These are phyloP conservation scores for Solea solea DNA, from an alignment of 2,113 vertebrate species.

Conservation along the genomic window DNA sequence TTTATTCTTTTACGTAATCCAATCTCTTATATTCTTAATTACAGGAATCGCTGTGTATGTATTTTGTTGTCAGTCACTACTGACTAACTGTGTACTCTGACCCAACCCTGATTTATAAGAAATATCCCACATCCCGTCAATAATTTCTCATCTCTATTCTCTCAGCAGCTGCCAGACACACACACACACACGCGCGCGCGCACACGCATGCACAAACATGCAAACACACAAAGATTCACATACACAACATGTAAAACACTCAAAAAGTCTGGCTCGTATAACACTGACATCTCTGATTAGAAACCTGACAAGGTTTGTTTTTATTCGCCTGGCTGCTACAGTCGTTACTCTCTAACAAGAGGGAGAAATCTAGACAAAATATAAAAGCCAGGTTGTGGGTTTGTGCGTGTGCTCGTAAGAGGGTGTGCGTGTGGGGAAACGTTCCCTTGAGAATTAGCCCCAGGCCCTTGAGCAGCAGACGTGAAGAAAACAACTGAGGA, in stretches of 20 bases:
- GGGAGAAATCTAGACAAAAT: conserved; percentile 62
- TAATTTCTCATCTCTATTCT: conserved; percentile 10
- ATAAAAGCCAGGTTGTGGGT: conserved; percentile 50
- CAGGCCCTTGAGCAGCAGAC: conserved; percentile 48
- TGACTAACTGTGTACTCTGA: not conserved
- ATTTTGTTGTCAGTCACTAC: not conserved
- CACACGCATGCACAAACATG: not conserved
- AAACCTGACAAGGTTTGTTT: conserved; percentile 51
- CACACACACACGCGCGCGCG: not conserved
- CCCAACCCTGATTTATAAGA: not conserved
- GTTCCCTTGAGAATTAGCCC: conserved; percentile 65
- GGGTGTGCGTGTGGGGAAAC: conserved; percentile 30
- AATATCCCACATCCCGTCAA: not conserved
- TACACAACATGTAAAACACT: conserved; percentile 15
- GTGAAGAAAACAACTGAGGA: conserved; percentile 47
- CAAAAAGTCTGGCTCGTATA: conserved; percentile 23
- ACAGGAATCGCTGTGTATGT: too few species aligned
- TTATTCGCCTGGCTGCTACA: conserved; percentile 42
- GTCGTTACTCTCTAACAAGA: conserved; percentile 41
- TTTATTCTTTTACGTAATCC: too few species aligned
- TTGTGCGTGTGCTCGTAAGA: conserved; percentile 13
- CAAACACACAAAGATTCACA: not conserved
- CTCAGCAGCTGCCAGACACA: not conserved
- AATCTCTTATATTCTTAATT: too few species aligned
- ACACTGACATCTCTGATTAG: conserved; percentile 46